phyloP scores from a whole-genome alignment of 1,140 invertebrate genomes.

The Drosophila hydei region DNA sequence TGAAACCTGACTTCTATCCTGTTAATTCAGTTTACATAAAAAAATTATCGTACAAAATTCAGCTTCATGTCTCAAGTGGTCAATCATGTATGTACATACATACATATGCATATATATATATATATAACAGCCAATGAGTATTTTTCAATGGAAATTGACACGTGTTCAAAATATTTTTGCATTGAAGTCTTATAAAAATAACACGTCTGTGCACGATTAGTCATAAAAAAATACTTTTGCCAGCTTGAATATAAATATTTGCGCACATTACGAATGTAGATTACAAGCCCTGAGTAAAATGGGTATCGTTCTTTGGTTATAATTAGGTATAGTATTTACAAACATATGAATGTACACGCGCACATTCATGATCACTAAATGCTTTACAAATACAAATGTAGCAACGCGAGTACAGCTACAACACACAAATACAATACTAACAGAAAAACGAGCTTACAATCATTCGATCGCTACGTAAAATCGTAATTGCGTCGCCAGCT shows the following conservation, averaged over 20 bases:
- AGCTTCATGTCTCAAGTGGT: too few relatives aligned
- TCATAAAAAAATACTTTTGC: not conserved
- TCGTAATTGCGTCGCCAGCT: constrained; percentile 22
- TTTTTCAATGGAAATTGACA: too few relatives aligned
- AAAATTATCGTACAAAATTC: too few relatives aligned
- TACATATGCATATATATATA: too few relatives aligned
- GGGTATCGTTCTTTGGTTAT: not conserved
- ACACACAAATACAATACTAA: not conserved
- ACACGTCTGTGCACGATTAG: not conserved
- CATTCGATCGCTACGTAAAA: constrained; percentile 9
- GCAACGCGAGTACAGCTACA: not conserved
- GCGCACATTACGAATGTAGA: not conserved
- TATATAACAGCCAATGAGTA: too few relatives aligned
- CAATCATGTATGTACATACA: too few relatives aligned
- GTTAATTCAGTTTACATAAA: too few relatives aligned
- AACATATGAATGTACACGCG: not conserved
- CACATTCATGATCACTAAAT: not conserved
- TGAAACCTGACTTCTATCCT: too few relatives aligned
- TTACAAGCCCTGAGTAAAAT: not conserved
- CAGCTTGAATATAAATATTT: not conserved
- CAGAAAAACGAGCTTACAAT: constrained; percentile 5
- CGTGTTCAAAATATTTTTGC: too few relatives aligned
- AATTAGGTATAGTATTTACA: not conserved
- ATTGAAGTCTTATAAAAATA: not conserved
- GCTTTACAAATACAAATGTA: not conserved